These are phyloP conservation scores for Sigmodon hispidus DNA, from an alignment of 2,113 vertebrate genomes.

Conservation along the genomic window DNA sequence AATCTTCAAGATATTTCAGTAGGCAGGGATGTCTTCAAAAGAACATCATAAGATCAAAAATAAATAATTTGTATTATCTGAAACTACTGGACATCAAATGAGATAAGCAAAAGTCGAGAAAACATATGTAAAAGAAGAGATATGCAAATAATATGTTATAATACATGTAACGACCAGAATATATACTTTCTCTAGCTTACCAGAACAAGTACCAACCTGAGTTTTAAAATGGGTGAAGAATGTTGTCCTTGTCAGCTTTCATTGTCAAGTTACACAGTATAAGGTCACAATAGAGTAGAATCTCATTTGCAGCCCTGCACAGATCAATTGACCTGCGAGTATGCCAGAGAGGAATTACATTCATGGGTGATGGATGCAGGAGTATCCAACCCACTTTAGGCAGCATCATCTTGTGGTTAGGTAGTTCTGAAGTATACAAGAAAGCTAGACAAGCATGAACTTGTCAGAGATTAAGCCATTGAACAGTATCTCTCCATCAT, in stretches of 20 bases:
- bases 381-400: background rate
- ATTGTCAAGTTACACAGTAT: background rate
- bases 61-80: background rate
- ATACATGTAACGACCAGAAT: too few species aligned
- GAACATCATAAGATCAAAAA: background rate
- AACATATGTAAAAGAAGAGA: background rate
- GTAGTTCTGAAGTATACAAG: background rate
- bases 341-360: background rate
- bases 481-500: background rate
- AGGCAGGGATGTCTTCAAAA: background rate
- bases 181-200: background rate
- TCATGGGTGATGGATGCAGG: background rate
- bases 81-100: background rate
- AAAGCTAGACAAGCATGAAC: background rate
- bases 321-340: background rate
- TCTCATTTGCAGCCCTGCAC: background rate
- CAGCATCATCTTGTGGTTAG: too few species aligned
- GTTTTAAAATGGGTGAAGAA: background rate
- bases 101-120: background rate
- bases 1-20: background rate
- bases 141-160: background rate
- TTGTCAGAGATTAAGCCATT: background rate
- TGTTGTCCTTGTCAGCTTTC: background rate
- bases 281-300: background rate
- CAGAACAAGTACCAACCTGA: background rate